These are phyloP conservation scores for Conomelus anceps DNA, from an alignment of 2,888 invertebrate genomes.

Conservation along the genomic window DNA sequence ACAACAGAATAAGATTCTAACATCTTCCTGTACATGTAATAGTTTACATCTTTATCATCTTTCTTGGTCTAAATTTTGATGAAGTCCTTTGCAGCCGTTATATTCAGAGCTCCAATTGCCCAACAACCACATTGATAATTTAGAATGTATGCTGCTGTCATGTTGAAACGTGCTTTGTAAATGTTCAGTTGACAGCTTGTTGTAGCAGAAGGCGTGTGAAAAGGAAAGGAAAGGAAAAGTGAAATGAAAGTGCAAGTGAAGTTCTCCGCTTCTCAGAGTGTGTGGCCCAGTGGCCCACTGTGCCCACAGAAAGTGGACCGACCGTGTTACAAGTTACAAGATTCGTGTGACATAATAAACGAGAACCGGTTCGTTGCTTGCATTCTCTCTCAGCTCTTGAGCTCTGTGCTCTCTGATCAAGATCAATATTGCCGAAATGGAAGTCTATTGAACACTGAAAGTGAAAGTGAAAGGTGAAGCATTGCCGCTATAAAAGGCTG, in stretches of 20 bases:
- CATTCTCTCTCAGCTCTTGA: background rate
- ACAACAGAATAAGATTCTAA: too few relatives aligned
- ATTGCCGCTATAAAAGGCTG: background rate
- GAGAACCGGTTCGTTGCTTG: background rate
- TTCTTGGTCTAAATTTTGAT: too few relatives aligned
- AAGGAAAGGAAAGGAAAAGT: background rate
- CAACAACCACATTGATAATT: too few relatives aligned
- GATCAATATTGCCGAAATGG: background rate
- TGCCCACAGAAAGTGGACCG: background rate
- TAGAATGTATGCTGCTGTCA: background rate
- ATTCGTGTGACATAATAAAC: background rate
- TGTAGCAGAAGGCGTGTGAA: background rate
- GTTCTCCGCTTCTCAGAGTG: background rate
- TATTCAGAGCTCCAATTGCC: background rate
- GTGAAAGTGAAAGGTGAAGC: background rate
- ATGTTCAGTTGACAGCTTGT: background rate
- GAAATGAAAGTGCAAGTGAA: background rate
- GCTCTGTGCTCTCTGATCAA: too few relatives aligned
- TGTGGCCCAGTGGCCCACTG: background rate
- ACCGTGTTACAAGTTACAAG: background rate
- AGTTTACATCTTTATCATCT: too few relatives aligned
- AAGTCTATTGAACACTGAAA: background rate
- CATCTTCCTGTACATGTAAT: too few relatives aligned
- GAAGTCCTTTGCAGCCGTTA: background rate
- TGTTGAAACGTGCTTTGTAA: background rate